A percentile compares a stretch with the other conserved stretches of the same genome.
These are phyloP conservation scores for Parthenolecanium corni DNA, from an alignment of 2,888 invertebrate genomes.

Conservation along the genomic window DNA sequence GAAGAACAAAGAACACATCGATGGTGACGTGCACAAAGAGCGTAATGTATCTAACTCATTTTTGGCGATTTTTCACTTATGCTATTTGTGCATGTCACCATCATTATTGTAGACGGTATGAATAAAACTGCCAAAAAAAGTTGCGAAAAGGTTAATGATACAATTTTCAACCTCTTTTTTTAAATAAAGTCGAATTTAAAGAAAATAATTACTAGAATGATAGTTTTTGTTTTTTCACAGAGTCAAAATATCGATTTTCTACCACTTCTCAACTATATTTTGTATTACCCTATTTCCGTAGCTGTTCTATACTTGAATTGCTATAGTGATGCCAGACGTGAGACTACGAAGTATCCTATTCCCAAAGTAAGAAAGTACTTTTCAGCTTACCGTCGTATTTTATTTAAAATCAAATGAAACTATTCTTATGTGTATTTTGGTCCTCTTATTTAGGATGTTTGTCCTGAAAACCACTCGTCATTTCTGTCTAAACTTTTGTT, in stretches of 20 bases:
- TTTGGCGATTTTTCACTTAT: no score
- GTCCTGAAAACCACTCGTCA: slow-evolving; percentile 74
- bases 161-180: no score
- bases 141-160: no score
- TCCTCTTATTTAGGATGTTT: slow-evolving; percentile 55
- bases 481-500: slow-evolving; percentile 77
- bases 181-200: no score
- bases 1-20: no score
- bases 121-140: no score
- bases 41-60: no score
- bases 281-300: slow-evolving; percentile 61
- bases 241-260: background rate
- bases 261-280: slow-evolving; percentile 61
- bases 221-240: slow-evolving; percentile 35
- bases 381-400: background rate
- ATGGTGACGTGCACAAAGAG: no score
- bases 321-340: slow-evolving; percentile 62
- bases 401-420: background rate
- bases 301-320: slow-evolving; percentile 65
- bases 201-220: no score
- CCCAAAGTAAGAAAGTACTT: slow-evolving; percentile 47
- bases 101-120: no score
- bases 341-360: slow-evolving; percentile 54
- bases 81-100: no score
- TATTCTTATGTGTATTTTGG: no score